Conservation (phyloP, 2,888 invertebrate genomes). For the Ichneumoninae sp. region DNA sequence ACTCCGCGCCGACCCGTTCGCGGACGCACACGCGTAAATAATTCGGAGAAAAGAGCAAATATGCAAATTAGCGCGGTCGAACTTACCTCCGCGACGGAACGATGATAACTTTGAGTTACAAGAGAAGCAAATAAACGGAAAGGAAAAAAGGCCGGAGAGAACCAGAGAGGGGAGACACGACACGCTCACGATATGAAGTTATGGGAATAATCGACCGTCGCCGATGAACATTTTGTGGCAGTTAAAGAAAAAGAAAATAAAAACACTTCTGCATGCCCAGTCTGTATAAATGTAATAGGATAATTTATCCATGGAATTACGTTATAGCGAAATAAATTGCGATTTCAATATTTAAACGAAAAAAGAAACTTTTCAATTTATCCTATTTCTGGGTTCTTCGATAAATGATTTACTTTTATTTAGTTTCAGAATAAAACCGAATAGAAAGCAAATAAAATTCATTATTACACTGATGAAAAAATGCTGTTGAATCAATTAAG, state of each 20-base stretch:
- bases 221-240: slow-evolving; percentile 48
- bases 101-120: slow-evolving; percentile 69
- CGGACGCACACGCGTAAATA: not conserved
- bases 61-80: slow-evolving; percentile 72
- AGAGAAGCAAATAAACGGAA: not conserved
- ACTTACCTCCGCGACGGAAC: slow-evolving; percentile 45
- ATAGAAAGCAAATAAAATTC: not conserved
- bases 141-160: slow-evolving; percentile 33
- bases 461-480: too few species aligned
- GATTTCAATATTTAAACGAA: slow-evolving; percentile 81
- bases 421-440: not conserved
- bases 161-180: slow-evolving; percentile 63
- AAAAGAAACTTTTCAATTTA: not conserved
- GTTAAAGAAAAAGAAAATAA: slow-evolving; percentile 29
- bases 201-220: slow-evolving; percentile 55
- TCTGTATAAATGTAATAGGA: slow-evolving; percentile 84
- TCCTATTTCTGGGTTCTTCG: slow-evolving; percentile 2
- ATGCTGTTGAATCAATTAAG: too few species aligned
- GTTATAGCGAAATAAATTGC: slow-evolving; percentile 82
- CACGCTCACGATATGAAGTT: not conserved
- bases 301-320: slow-evolving; percentile 82
- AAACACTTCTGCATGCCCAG: slow-evolving; percentile 61
- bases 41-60: slow-evolving; percentile 51
- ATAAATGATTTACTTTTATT: not conserved
- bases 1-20: slow-evolving; percentile 49